Percentiles rank a stretch among this genome's conserved stretches.
phyloP scores from a whole-genome alignment of 2,797 vertebrate species.

The Clarias laeviceps region DNA sequence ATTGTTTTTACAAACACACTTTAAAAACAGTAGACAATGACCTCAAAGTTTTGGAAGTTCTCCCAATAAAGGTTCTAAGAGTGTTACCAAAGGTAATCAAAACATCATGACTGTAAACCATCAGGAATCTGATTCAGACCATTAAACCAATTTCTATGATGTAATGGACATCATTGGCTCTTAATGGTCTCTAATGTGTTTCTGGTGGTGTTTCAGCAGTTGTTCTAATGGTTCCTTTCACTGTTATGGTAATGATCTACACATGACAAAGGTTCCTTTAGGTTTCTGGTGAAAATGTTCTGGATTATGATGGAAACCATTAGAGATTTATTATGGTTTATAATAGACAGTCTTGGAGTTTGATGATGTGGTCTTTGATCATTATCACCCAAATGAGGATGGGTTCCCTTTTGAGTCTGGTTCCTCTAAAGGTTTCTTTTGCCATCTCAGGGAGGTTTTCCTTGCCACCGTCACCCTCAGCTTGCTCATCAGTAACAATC shows the following conservation, averaged over 20 bases:
- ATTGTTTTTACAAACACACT: neutral
- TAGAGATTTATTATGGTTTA: neutral
- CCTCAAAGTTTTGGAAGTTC: neutral
- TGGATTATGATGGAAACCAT: neutral
- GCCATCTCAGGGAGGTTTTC: too few species aligned
- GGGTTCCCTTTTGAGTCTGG: too few species aligned
- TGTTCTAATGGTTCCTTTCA: neutral
- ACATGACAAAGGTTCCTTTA: neutral
- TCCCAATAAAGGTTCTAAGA: neutral
- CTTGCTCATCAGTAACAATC: too few species aligned
- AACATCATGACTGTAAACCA: neutral
- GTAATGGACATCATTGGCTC: neutral
- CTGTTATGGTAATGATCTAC: neutral
- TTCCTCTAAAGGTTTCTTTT: too few species aligned
- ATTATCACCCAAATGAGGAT: too few species aligned
- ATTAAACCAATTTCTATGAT: neutral
- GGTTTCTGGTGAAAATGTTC: neutral
- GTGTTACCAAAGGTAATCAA: neutral
- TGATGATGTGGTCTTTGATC: too few species aligned
- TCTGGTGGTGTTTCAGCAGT: neutral
- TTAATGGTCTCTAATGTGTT: neutral
- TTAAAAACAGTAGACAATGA: neutral
- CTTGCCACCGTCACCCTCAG: too few species aligned
- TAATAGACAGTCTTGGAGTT: neutral
- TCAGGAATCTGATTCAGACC: neutral